phyloP scores from a whole-genome alignment of 2,888 invertebrate species.

The Pollenia amentaria region DNA sequence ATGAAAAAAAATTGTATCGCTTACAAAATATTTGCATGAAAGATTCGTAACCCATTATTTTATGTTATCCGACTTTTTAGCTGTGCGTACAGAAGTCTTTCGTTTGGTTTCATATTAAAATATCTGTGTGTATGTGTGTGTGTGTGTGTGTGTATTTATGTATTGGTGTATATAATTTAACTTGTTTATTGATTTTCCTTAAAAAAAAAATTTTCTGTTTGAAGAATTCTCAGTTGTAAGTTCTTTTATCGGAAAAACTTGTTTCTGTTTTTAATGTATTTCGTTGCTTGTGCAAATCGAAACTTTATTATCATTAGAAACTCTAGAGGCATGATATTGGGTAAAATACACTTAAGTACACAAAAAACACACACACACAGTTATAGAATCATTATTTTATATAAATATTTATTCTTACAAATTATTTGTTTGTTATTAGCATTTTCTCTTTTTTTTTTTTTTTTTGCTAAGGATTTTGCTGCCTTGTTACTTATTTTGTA shows the following conservation, averaged over 20 bases:
- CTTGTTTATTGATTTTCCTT: slow-evolving; percentile 47
- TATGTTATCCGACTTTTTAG: background rate
- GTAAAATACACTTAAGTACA: background rate
- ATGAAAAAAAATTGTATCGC: background rate
- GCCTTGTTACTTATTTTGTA: background rate
- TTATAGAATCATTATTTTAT: background rate
- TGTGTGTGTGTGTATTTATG: background rate
- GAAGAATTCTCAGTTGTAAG: background rate
- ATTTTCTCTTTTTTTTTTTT: slow-evolving; percentile 10
- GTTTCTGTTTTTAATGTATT: background rate
- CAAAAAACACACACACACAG: background rate
- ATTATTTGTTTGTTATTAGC: slow-evolving; percentile 11
- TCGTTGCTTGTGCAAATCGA: background rate
- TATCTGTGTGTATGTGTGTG: background rate
- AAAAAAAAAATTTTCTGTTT: slow-evolving; percentile 6
- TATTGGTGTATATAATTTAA: slow-evolving; percentile 24
- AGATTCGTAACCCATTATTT: background rate
- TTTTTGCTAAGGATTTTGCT: background rate
- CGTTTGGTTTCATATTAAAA: too few species aligned
- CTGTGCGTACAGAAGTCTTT: background rate
- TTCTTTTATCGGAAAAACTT: slow-evolving; percentile 16
- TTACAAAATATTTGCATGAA: background rate
- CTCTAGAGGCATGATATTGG: slow-evolving; percentile 36
- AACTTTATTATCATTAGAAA: slow-evolving; percentile 47
- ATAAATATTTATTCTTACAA: background rate